Evolutionary conservation across 2,797 vertebrate species (phyloP).

Genomic region (Austrolebias charrua): DNA sequence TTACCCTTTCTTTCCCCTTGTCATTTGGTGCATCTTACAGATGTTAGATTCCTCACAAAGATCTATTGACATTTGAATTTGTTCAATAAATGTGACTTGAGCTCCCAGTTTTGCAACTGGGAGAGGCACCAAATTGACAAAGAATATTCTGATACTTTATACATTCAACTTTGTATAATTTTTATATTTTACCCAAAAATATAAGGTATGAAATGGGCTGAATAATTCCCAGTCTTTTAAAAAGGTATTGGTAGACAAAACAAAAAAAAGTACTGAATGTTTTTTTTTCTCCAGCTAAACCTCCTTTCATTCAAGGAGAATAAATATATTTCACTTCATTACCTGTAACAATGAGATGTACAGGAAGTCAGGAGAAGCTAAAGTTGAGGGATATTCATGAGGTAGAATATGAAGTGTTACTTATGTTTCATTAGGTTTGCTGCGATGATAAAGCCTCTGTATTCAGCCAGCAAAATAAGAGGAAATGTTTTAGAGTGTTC

Average conservation of each 20-base stretch:
- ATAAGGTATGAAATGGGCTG: neutral
- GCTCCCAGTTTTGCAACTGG: neutral
- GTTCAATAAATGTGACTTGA: slow-evolving; percentile 2
- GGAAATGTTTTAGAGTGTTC: slow-evolving; percentile 1
- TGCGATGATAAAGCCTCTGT: slow-evolving; percentile 33
- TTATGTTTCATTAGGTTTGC: slow-evolving; percentile 35
- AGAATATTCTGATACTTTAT: neutral
- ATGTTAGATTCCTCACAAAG: neutral
- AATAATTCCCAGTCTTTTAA: neutral
- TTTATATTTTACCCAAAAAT: neutral
- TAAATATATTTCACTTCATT: neutral
- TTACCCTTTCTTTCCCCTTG: slow-evolving; percentile 6
- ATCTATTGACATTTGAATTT: slow-evolving; percentile 13
- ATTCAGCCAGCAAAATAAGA: slow-evolving; percentile 21
- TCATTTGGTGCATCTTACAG: slow-evolving; percentile 6
- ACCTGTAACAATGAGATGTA: neutral
- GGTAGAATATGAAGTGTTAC: slow-evolving; percentile 15
- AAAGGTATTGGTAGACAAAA: neutral
- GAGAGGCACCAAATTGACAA: neutral
- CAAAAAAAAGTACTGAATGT: neutral
- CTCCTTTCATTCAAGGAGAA: neutral
- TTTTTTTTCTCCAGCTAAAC: neutral
- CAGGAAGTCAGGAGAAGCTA: slow-evolving; percentile 9
- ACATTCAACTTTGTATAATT: neutral
- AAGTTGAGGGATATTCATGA: slow-evolving; percentile 12